Base-by-base conservation (phyloP, 2,113 vertebrate genomes). In the Hyperopisus bebe region DNA sequence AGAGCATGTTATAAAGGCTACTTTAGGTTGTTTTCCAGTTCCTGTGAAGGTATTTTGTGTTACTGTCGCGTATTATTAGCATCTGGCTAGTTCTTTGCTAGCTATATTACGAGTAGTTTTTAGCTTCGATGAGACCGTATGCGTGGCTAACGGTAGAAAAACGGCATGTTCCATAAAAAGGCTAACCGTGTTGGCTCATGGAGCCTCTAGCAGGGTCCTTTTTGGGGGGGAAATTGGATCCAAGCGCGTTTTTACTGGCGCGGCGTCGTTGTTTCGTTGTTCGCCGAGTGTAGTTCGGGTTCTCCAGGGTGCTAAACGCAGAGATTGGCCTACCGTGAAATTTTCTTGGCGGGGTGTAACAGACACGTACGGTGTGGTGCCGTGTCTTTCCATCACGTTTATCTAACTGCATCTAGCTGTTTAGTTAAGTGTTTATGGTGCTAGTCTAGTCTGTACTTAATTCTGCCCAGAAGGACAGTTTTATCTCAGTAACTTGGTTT, bases 291-390 rank as follows among this genome's bases (percentile, higher is more conserved):
- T 53, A 10, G 48, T 86, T 35, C 27, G 24, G 85, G 10, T 27
- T 51, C 10, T 86, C 4, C 2, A 51, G 82, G 85, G 10, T 53
- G 46, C 85, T 31, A 51, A 50, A n/a, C 47, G 47, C 48, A 31
- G 48, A 86, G 48, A 35, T 50, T 11, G 85, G 85, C 85, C 85
- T 86, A 53, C 48, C 82, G 82, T 53, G 48, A 39, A 51, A 53
- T 86, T 86, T 86, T 86, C 85, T 53, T 86, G 83, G 83, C 83
- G 83, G 83, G 46, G 83, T 86, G 46, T 51, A 86, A 53, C 48
- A 31, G 83, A 86, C 48, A 86, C 48, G 47, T 85, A 85, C 5
- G 13, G 13, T 51, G 48, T 51, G 48, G 5, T 51, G 24, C 47
- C 35, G 42, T 86, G 11, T 51, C 31, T 50, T 86, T 42, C 24